Percentiles rank a stretch among this genome's conserved stretches.
Conservation (phyloP, 1,140 invertebrate genomes). For the Neodiprion virginianus region DNA sequence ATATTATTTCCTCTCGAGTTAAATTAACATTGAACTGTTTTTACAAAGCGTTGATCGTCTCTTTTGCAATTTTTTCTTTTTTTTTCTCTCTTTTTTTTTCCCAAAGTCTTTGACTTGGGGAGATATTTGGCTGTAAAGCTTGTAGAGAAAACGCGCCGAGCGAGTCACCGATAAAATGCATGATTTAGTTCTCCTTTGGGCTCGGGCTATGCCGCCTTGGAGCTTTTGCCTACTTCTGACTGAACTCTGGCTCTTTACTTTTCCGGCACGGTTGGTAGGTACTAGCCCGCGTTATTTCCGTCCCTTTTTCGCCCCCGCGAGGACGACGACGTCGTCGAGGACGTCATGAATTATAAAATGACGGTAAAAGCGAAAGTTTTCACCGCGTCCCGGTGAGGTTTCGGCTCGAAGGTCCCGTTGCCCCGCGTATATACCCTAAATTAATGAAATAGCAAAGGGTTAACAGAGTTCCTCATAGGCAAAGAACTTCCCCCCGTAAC, state of each 20-base stretch:
- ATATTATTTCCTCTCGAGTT: too few relatives aligned
- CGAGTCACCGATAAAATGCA: slow-evolving; percentile 48
- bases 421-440: not conserved
- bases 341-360: slow-evolving; percentile 61
- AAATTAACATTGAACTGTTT: too few relatives aligned
- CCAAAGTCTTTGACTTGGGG: not conserved
- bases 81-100: not conserved
- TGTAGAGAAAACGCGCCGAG: not conserved
- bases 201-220: slow-evolving; percentile 16
- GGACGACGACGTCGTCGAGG: slow-evolving; percentile 50
- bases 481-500: not conserved
- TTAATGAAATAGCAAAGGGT: slow-evolving; percentile 3
- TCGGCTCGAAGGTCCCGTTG: slow-evolving; percentile 17
- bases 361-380: slow-evolving; percentile 60
- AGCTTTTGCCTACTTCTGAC: slow-evolving; percentile 32
- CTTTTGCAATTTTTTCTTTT: too few relatives aligned
- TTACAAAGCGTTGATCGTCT: too few relatives aligned
- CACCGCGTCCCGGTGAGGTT: slow-evolving; percentile 36
- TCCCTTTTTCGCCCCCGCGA: slow-evolving; percentile 27
- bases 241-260: slow-evolving; percentile 37
- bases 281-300: slow-evolving; percentile 32
- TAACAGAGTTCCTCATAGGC: not conserved
- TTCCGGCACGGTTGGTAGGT: slow-evolving; percentile 29
- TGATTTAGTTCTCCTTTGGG: slow-evolving; percentile 54
- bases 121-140: not conserved